Evolutionary conservation across 2,113 vertebrate genomes (phyloP), one percentile per base, ranked within the genome.

Genomic region (Perca flavescens): DNA sequence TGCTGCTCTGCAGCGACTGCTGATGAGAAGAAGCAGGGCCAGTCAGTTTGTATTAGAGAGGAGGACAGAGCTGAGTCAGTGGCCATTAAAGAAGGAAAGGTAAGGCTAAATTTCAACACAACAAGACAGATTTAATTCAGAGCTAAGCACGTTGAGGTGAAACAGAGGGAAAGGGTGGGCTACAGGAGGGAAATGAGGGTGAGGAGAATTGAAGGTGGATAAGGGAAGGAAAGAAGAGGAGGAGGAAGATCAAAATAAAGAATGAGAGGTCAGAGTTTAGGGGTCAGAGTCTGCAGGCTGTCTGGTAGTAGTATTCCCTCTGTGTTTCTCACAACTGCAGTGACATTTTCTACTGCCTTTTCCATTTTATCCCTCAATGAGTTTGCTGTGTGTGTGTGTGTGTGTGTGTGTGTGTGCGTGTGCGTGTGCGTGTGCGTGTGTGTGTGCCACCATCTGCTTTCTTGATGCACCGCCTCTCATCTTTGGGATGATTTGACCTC

Each of bases 281-380:
- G 65, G 73, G 79, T 80, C 69, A 82, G 47, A 77, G 47, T 91
- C 60, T 79, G 57, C 54, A 66, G 68, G 6, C 5, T 43, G 57
- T 54, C 64, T 60, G 60, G 8, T 0, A 8, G 54, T 15, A 67
- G 77, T 78, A 66, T 80, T 86, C 70, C 81, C 62, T 50, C 74
- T 68, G 65, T 81, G 74, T 77, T 82, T 82, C 75, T 79, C 79
- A 69, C 62, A 63, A 40, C 82, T 53, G 72, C 82, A 57, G 66
- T 86, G 86, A 80, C 70, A 88, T 89, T 84, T 87, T 87, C 52
- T n/a, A 40, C 67, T 21, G 66, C 54, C 31, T 88, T 85, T 83
- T 52, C 79, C 52, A 82, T 89, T 88, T 88, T 31, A 87, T 87
- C 86, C 85, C 79, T 84, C 79, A 61, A n/a, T 87, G 84, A 73